phyloP scores from a whole-genome alignment of 1,140 invertebrate species.

The Sweltsa coloradensis region DNA sequence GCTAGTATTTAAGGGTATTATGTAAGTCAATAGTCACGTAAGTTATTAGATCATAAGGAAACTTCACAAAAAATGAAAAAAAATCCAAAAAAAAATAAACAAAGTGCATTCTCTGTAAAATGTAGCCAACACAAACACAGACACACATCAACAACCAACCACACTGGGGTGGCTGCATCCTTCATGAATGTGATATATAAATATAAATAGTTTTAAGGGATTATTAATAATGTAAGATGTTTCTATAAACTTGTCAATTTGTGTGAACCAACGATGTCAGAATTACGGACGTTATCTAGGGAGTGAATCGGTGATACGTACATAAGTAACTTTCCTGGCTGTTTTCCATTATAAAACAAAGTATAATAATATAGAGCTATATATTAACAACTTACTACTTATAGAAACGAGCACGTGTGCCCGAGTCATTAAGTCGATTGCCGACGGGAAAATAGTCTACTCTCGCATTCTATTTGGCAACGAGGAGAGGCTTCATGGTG shows the following conservation, averaged over 20 bases:
- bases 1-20: conserved; percentile 11
- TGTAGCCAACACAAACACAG: conserved; percentile 6
- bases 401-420: conserved; percentile 7
- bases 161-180: conserved; percentile 8
- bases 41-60: conserved; percentile 6
- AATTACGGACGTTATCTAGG: neutral
- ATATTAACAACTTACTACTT: conserved; percentile 12
- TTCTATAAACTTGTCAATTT: conserved; percentile 13
- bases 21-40: conserved; percentile 7
- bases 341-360: conserved; percentile 10
- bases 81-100: conserved; percentile 6
- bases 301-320: conserved; percentile 9
- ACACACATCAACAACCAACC: conserved; percentile 1
- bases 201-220: conserved; percentile 9
- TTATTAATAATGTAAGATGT: neutral
- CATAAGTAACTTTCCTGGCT: conserved; percentile 12
- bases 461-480: conserved; percentile 1
- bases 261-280: conserved; percentile 3
- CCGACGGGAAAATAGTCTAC: conserved; percentile 4
- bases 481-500: neutral
- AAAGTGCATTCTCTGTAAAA: conserved; percentile 14
- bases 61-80: conserved; percentile 2
- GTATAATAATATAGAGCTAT: conserved; percentile 12
- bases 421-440: conserved; percentile 8
- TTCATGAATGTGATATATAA: conserved; percentile 15